Percentiles rank a stretch among this genome's conserved stretches.
These are phyloP conservation scores for Parasteatoda lunata DNA, from an alignment of 2,888 invertebrate genomes.

Conservation along the genomic window DNA sequence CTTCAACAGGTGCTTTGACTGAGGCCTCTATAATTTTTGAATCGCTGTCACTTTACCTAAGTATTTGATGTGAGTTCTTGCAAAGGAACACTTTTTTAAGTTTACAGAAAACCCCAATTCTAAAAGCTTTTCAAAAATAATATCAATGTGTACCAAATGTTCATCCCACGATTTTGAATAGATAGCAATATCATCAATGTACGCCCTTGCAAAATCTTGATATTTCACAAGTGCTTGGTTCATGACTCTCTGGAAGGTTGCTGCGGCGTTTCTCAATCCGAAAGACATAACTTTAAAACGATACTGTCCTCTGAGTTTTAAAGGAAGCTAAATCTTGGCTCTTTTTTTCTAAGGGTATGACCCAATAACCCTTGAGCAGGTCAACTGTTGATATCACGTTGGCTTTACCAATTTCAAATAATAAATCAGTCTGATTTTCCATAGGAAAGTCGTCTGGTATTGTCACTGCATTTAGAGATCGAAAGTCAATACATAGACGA, in stretches of 20 bases:
- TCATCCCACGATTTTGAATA: background rate
- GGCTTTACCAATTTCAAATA: background rate
- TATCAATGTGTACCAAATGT: background rate
- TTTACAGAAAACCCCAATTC: background rate
- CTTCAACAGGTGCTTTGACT: background rate
- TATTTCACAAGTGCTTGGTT: background rate
- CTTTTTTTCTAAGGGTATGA: background rate
- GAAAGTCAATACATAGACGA: too few species aligned
- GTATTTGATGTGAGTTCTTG: background rate
- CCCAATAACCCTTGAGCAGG: background rate
- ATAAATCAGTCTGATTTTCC: background rate
- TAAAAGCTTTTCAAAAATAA: background rate
- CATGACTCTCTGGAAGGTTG: background rate
- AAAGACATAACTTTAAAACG: background rate
- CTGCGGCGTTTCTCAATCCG: background rate
- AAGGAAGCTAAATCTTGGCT: background rate
- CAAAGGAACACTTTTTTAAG: conserved; percentile 6
- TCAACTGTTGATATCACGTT: background rate
- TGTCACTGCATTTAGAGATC: background rate
- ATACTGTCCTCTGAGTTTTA: background rate
- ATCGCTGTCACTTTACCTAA: background rate
- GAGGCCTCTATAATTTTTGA: background rate
- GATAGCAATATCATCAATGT: conserved; percentile 15
- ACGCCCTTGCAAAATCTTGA: background rate
- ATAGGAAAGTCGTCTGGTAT: background rate